Base-by-base conservation (phyloP, 2,113 vertebrate genomes). In the Peromyscus californicus region DNA sequence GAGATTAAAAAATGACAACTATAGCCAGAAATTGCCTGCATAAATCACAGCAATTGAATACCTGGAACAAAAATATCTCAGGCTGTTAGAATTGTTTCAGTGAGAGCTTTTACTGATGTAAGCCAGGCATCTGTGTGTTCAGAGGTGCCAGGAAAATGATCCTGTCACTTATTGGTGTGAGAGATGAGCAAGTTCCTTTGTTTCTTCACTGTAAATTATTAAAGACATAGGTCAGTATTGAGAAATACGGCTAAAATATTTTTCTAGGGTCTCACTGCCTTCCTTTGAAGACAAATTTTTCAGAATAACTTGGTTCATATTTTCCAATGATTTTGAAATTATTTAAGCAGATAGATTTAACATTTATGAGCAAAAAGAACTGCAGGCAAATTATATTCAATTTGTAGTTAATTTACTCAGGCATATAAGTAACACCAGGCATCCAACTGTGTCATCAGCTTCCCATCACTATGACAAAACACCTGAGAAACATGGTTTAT, bases 231-330 rank as follows among this genome's bases (percentile, higher is more conserved):
- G 69, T 19, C 39, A 67, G 54, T 36, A 45, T 82, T 82, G 19
- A 91, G 92, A 87, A 90, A 72, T n/a, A 29, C 0, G 65, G 8
- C 78, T 76, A 48, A 78, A 89, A 83, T 67, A 4, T 57, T 51
- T 51, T n/a, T 61, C 42, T 61, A 22, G 24, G 39, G 24, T 83
- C 67, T 89, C 59, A 48, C 21, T 76, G 24, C 11, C 61, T 94
- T 86, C 84, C 16, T 75, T 91, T 89, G 31, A 74, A 94, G 22
- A 59, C 39, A n/a, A 3, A 11, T 69, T 96, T 96, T 85, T 93
- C 9, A 82, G n/a, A 15, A 31, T n/a, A 51, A 33, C 11, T 87
- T 94, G 31, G 21, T n/a, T 89, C 75, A 82, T 65, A 61, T 70
- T 80, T 96, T 57, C n/a, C 67, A 75, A 39, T 67, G 31, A 7